phyloP scores from a whole-genome alignment of 1,140 invertebrate species.

The Drosophila tristis region DNA sequence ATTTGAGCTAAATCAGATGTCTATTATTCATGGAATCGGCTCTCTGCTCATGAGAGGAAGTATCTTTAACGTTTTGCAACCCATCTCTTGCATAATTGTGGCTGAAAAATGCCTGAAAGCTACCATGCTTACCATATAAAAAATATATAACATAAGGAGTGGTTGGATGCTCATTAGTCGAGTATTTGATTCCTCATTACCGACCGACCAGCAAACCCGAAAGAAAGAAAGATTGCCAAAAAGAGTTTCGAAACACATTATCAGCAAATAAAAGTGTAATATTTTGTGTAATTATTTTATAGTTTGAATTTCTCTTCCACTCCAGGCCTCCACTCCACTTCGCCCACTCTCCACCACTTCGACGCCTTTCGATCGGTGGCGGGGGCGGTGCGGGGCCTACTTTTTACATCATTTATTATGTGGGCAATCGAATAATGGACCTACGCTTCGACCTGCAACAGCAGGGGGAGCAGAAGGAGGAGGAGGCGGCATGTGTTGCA shows the following conservation, averaged over 20 bases:
- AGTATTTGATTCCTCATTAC: conserved; percentile 33
- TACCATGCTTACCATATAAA: background rate
- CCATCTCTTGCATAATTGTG: too few species aligned
- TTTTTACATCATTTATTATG: conserved; percentile 78
- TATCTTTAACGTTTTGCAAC: too few species aligned
- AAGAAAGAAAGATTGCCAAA: conserved; percentile 6
- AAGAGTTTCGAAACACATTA: conserved; percentile 34
- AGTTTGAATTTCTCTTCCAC: conserved; percentile 26
- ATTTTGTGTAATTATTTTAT: conserved; percentile 52
- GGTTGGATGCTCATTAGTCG: background rate
- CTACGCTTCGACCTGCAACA: conserved; percentile 44
- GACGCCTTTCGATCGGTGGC: conserved; percentile 6
- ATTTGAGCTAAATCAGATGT: too few species aligned
- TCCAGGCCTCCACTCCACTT: background rate
- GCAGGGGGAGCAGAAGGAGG: background rate
- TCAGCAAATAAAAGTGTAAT: conserved; percentile 6
- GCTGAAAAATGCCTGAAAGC: too few species aligned
- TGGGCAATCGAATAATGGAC: conserved; percentile 56
- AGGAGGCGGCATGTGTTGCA: conserved; percentile 28
- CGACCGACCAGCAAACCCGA: conserved; percentile 2
- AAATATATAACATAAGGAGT: background rate
- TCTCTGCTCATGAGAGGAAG: too few species aligned
- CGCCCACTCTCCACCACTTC: conserved; percentile 10
- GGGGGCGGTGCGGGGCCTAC: conserved; percentile 33
- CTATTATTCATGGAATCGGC: too few species aligned